Percentiles rank a stretch among this genome's conserved stretches.
These are phyloP conservation scores for Bubalus kerabau DNA, from an alignment of 2,113 vertebrate species.

Conservation along the genomic window DNA sequence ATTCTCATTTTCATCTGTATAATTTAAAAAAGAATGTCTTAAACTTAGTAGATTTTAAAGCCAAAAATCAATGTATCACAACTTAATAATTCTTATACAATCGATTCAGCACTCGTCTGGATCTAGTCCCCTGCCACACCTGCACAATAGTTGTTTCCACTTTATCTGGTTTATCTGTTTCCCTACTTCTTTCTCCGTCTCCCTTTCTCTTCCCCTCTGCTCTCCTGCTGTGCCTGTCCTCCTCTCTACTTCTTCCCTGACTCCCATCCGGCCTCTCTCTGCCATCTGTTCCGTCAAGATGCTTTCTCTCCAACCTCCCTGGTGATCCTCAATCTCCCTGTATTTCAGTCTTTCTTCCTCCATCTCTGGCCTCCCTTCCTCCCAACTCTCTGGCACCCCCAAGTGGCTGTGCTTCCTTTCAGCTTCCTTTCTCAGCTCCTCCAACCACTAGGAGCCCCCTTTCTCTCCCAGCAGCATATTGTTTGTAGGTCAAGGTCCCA, in stretches of 20 bases:
- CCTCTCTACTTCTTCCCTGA: background rate
- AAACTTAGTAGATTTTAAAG: background rate
- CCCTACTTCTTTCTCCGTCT: background rate
- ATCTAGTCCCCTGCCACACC: background rate
- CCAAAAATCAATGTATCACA: background rate
- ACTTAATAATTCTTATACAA: background rate
- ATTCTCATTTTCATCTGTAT: background rate
- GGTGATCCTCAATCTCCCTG: background rate
- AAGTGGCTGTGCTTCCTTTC: too few relatives aligned
- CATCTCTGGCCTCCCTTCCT: too few relatives aligned
- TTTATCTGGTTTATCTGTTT: background rate
- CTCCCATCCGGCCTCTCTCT: accelerated
- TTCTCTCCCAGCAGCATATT: too few relatives aligned
- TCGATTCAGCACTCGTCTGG: background rate
- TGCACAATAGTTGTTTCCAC: background rate
- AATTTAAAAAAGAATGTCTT: background rate
- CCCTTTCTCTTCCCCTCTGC: background rate
- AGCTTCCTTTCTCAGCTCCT: too few relatives aligned
- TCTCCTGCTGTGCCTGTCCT: background rate
- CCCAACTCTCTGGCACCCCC: too few relatives aligned
- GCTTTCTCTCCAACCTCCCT: background rate
- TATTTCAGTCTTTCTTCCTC: background rate
- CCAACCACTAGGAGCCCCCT: too few relatives aligned
- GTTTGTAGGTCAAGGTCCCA: too few relatives aligned
- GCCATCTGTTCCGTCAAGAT: background rate